Percentiles rank a stretch among this genome's conserved stretches.
Evolutionary conservation across 2,797 vertebrate genomes (phyloP).

Genomic region (Arctocebus calabarensis): DNA sequence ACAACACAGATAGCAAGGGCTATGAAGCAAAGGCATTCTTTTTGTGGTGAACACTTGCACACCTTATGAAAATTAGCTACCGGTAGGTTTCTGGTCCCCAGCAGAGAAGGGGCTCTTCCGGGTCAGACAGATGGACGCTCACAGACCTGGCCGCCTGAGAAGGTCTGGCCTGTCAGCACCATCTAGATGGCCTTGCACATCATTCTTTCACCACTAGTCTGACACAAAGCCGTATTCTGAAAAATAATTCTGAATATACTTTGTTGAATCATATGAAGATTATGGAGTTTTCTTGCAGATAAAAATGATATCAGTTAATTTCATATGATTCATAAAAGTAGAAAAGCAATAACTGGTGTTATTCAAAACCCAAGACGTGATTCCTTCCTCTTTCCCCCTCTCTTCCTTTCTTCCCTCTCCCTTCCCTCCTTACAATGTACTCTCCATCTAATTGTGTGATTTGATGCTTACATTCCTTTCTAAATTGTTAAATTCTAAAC

Average conservation of each 20-base stretch:
- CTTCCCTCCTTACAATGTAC: not conserved
- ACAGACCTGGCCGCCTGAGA: not conserved
- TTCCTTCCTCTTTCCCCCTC: not conserved
- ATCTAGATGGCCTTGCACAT: not conserved
- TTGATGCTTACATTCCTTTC: not conserved
- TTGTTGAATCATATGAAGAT: not conserved
- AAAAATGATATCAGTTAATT: constrained; percentile 32
- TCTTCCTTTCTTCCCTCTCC: not conserved
- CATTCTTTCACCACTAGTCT: not conserved
- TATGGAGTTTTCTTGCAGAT: not conserved
- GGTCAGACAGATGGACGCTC: not conserved
- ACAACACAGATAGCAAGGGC: not conserved
- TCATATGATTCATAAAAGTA: not conserved
- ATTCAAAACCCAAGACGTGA: not conserved
- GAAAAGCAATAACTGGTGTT: not conserved
- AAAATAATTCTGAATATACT: not conserved
- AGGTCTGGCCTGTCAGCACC: not conserved
- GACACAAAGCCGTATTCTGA: not conserved
- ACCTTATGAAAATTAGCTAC: not conserved
- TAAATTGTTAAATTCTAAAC: constrained; percentile 17
- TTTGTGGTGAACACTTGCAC: not conserved
- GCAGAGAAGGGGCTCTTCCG: not conserved
- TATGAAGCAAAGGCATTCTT: not conserved
- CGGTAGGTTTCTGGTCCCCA: not conserved
- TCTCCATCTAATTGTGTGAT: not conserved